Conservation (phyloP, 2,797 vertebrate species). For the Alcedo atthis region DNA sequence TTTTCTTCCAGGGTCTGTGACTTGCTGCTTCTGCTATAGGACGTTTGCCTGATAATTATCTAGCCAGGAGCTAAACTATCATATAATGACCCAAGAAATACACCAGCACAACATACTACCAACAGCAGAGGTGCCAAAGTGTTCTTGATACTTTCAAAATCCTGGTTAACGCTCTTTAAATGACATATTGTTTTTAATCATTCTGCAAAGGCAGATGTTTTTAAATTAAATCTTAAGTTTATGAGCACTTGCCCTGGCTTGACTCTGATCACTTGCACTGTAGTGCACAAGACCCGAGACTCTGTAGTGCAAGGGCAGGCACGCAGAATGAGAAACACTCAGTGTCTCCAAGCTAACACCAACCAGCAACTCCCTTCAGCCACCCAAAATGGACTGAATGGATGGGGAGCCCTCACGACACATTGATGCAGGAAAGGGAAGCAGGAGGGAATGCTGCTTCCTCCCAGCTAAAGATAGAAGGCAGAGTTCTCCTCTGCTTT, state of each 20-base stretch:
- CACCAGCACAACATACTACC: neutral
- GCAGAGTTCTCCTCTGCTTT: conserved; percentile 40
- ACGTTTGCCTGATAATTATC: neutral
- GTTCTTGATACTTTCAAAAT: neutral
- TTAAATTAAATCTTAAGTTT: neutral
- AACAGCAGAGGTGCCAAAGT: neutral
- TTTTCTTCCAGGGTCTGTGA: neutral
- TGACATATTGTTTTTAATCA: neutral
- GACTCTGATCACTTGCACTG: too few species aligned
- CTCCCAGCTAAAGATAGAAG: conserved; percentile 42
- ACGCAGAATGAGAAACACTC: neutral
- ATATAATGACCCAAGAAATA: neutral
- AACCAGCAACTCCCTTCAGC: neutral
- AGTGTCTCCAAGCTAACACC: neutral
- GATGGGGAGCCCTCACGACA: neutral
- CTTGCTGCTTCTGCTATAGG: neutral
- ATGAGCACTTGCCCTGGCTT: neutral
- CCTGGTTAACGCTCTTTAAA: neutral
- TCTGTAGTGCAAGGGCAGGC: neutral
- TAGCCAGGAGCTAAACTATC: neutral
- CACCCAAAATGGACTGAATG: rapidly evolving
- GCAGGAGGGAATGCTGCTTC: conserved; percentile 57
- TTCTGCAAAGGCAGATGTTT: neutral
- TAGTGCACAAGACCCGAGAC: neutral
- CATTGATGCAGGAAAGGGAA: conserved; percentile 25